Base-by-base conservation (phyloP, 2,113 vertebrate genomes). In the Willisornis vidua region DNA sequence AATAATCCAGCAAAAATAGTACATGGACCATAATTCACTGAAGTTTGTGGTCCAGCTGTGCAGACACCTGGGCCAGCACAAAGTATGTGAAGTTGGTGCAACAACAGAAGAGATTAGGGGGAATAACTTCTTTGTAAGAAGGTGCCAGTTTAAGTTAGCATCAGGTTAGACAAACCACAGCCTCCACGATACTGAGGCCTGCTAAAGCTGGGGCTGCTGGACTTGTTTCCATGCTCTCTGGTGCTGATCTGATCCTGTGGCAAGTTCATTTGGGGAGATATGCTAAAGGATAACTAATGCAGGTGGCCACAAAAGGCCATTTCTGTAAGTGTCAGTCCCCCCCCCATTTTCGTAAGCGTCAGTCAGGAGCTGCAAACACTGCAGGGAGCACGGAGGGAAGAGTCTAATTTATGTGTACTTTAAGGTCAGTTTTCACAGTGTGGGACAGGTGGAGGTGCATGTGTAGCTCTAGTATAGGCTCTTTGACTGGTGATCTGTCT, bases 301-400 rank as follows among this genome's bases (percentile, higher is more conserved):
- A 51, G 45, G n/a, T 52, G 51, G 51, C 14, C 20, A 52, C 35
- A 24, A 12, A 35, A 37, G 29, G 3, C 49, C 3, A 1, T 51
- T 33, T 46, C 57, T 2, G 0, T 8, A 28, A 39, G 31, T 24
- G 18, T 49, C 37, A 57, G 57, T 58, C n/a, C n/a, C 18, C 43
- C 43, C 18, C 43, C 45, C 3, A 1, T 51, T 33, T 46, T 61
- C 2, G 0, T 8, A 28, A 39, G 31, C 20, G 18, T 49, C 37
- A 57, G 57, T 58, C n/a, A 46, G 71, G n/a, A 77, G 63, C 58
- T 52, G 22, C 3, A 19, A 57, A 18, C 9, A 2, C 41, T 80
- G 16, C 26, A n/a, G 46, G 39, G 29, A 55, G 33, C 20, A 5
- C 13, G 24, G 37, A 62, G 13, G 54, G 41, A 55, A 37, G 74